Base-by-base conservation (phyloP, 2,888 invertebrate genomes). In the Nesidiocoris tenuis region DNA sequence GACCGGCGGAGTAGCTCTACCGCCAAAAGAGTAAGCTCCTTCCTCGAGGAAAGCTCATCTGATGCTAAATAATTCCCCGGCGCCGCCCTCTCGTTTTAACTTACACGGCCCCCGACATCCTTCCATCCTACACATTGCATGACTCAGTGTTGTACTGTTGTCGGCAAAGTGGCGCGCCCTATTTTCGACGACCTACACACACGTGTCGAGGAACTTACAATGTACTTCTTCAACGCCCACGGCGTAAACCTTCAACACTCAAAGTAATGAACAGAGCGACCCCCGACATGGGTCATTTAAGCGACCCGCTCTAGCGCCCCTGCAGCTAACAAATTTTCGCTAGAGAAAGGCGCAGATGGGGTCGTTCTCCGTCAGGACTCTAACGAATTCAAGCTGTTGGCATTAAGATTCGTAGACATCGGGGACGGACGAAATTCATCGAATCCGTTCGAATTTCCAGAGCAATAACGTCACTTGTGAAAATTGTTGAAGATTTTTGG, bases 281-380 rank as follows among this genome's bases (percentile, higher is more conserved):
- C 65, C 65, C 12, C 39, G 9, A 23, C 65, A 67, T 54, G 67
- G 67, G 67, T 21, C 67, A 67, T 67, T 67, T 21, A 16, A 56
- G 39, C 3, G 39, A 39, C 39, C 12, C 39, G 39, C 39, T 39
- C 39, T 39, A 39, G 21, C 67, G 21, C 25, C 66, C 18, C 18
- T 17, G 12, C 9, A 3, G 16, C 65, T 24, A 65, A n/a, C 66
- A 67, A 39, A 56, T 67, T 64, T 56, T 56, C 67, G 9, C 1
- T 9, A 17, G 22, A 54, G 21, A 19, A 39, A 23, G 17, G 7
- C 22, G 25, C 7, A 63, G 18, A 18, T 18, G 67, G 19, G 5
- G 54, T 17, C 1, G 1, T 39, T 12, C 39, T 39, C 39, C 39
- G 39, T 12, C 39, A 39, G 12, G 12, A 3, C 12, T 12, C 12